Base-by-base conservation (phyloP, 1,140 invertebrate genomes). In the Pachypeltis micranthus region DNA sequence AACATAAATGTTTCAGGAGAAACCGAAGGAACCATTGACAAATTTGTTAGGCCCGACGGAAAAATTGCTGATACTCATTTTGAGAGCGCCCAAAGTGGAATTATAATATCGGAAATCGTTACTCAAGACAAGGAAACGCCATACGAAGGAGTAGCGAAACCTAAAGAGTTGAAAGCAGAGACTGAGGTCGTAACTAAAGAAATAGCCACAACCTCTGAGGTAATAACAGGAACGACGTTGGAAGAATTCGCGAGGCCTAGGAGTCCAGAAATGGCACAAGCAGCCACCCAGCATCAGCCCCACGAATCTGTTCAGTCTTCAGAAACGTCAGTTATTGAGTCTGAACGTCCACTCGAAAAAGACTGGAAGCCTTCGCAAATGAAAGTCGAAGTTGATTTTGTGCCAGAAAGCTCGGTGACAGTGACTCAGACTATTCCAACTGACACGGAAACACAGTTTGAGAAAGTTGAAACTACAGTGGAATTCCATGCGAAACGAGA, bases 381-480 rank as follows among this genome's bases (percentile, higher is more conserved):
- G 47, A 74, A 68, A 60, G 78, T 74, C 1, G 72, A 71, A n/a
- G 61, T 79, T n/a, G 66, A 66, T 25, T 73, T 81, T 54, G 72
- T 72, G 19, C 61, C 66, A 14, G 74, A 76, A 57, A 74, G 76
- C 66, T 71, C 75, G 62, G 59, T 81, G 12, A 74, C 70, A 1
- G 71, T 81, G 21, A 76, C 73, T 44, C 71, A 81, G 69, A 71
- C 80, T 2, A 65, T 74, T 25, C 54, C 71, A 0, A 70, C 79
- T 47, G 79, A 81, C 58, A 75, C 64, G 59, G 69, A 69, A 63
- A 59, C 31, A 39, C 26, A 24, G 60, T 56, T 67, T 25, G 7
- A 21, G 34, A 21, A 57, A 23, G 16, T 39, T 14, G 39, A 66
- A 39, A 63, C 57, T 16, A 65, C 68, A n/a, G 60, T 64, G 44